Conservation (phyloP, 2,113 vertebrate genomes). For the Falco punctatus region DNA sequence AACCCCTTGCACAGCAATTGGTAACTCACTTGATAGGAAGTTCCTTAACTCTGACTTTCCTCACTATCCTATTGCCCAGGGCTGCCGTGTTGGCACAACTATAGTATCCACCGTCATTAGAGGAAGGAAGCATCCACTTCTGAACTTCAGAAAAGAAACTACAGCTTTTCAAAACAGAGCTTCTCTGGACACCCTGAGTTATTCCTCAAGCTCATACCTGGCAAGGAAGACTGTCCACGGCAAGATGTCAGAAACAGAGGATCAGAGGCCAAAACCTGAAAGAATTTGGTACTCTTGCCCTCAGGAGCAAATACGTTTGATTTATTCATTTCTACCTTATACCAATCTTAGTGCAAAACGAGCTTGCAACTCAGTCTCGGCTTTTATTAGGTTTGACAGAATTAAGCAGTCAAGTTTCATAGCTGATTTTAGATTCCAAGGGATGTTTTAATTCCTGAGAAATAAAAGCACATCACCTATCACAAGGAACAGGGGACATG, state of each 20-base stretch:
- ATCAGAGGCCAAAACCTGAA: neutral
- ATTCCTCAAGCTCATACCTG: neutral
- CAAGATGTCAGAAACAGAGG: neutral
- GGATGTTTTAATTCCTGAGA: neutral
- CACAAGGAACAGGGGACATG: neutral
- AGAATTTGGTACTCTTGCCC: neutral
- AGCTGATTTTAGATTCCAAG: neutral
- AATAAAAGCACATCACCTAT: neutral
- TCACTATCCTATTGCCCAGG: neutral
- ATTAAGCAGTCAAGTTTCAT: neutral
- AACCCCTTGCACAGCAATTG: neutral
- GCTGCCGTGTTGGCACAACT: neutral
- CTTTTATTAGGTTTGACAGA: neutral
- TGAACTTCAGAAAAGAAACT: neutral
- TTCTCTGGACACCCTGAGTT: neutral
- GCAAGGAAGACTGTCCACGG: neutral
- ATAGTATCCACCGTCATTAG: neutral
- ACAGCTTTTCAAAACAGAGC: fast-evolving
- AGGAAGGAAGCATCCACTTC: neutral
- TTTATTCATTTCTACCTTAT: neutral
- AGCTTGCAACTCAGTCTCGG: neutral
- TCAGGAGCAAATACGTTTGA: neutral
- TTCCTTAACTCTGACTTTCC: neutral
- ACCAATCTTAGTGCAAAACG: neutral
- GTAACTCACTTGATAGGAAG: neutral